A percentile compares a stretch with the other conserved stretches of the same genome.
phyloP scores from a whole-genome alignment of 2,888 invertebrate genomes.

The Drosophila leonis region DNA sequence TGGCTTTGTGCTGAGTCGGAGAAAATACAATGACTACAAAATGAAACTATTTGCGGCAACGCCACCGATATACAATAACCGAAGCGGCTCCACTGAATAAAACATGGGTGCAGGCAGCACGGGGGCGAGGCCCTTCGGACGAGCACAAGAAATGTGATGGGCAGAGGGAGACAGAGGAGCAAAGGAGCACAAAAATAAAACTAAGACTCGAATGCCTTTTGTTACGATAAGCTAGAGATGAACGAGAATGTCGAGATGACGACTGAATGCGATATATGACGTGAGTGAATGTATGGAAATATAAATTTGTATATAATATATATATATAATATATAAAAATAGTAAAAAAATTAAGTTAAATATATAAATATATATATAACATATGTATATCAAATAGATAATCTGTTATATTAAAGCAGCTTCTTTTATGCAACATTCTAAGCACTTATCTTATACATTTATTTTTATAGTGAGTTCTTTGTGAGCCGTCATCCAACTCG shows the following conservation, averaged over 20 bases:
- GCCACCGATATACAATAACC: constrained; percentile 73
- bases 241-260: too few species aligned
- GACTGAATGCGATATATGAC: background rate
- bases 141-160: background rate
- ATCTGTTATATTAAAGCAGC: too few species aligned
- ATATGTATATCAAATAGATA: background rate
- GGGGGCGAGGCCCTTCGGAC: background rate
- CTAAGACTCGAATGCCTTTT: constrained; percentile 8
- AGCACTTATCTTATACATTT: too few species aligned
- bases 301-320: background rate
- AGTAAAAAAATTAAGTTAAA: too few species aligned
- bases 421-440: too few species aligned
- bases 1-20: constrained; percentile 64
- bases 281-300: background rate
- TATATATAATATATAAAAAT: background rate
- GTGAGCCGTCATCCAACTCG: too few species aligned
- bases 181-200: background rate
- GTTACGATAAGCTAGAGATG: constrained; percentile 9
- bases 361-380: background rate
- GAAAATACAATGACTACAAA: constrained; percentile 75
- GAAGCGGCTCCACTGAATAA: constrained; percentile 71
- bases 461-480: too few species aligned
- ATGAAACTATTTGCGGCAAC: constrained; percentile 76
- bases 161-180: too few species aligned
- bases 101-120: constrained; percentile 51